Base-by-base conservation (phyloP, 2,888 invertebrate species). In the Mimas tiliae region DNA sequence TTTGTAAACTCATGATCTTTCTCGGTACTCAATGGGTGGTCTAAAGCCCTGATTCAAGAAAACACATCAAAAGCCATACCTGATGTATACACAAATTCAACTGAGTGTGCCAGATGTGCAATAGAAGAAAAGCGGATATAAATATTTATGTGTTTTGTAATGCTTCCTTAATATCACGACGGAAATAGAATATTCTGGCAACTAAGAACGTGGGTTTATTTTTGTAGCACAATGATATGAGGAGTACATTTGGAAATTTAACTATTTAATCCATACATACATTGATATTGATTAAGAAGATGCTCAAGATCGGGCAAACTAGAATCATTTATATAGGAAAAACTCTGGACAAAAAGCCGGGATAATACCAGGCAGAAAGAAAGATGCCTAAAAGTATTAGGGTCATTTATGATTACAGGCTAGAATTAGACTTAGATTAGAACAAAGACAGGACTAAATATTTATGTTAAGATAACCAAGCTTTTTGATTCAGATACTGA, bases 111-210 rank as follows among this genome's bases (percentile, higher is more conserved):
- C 83, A 83, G 78, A 82, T 83, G 82, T 68, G 74, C 68, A 65
- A 9, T 67, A 77, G 68, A 69, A 70, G 74, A 70, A 78, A 79
- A 77, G 70, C 79, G 80, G 79, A 79, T 78, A 82, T 88, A 86
- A 89, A 89, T 89, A 86, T 90, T 90, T 90, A 86, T 82, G 74
- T 77, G 82, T 84, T 82, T 82, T 82, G 77, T 79, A 78, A 75
- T 75, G 79, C 86, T 90, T 90, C 90, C 90, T 85, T 81, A 81
- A 84, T 83, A 75, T 73, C 71, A 75, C 67, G 70, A 77, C 76
- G 72, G 69, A 81, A 84, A 82, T 82, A 79, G 78, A 82, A 78
- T 77, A 38, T 42, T 42, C 52, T 58, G 45, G 47, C 38, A 55
- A 47, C 52, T 16, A 45, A 45, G 27, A 52, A 47, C 33, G 77